Percentiles rank a stretch among this genome's conserved stretches.
These are phyloP conservation scores for Neolamprologus kungweensis DNA, from an alignment of 2,113 vertebrate species.

Conservation along the genomic window DNA sequence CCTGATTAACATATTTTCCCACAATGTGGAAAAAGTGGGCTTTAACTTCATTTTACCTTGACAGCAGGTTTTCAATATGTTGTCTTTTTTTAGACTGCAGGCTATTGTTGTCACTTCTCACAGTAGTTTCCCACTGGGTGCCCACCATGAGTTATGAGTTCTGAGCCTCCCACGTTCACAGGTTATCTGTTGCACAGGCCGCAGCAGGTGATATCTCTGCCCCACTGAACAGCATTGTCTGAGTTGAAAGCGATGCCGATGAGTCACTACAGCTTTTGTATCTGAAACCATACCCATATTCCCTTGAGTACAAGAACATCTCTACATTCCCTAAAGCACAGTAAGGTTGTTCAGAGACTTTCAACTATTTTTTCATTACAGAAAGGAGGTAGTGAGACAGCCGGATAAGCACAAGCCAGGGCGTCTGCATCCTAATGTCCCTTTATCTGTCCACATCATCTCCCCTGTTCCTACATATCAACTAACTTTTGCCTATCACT, in stretches of 20 bases:
- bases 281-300: conserved; percentile 37
- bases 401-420: conserved; percentile 51
- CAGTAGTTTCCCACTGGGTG: background rate
- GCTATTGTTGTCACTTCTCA: background rate
- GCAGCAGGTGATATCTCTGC: conserved; percentile 51
- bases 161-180: conserved; percentile 43
- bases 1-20: background rate
- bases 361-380: conserved; percentile 64
- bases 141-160: conserved; percentile 15
- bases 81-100: background rate
- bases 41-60: background rate
- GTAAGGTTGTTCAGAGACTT: conserved; percentile 45
- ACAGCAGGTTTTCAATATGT: background rate
- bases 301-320: conserved; percentile 36
- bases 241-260: conserved; percentile 45
- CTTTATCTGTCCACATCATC: conserved; percentile 51
- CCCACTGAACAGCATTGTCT: conserved; percentile 52
- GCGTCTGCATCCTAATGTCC: conserved; percentile 50
- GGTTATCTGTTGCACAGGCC: conserved; percentile 51
- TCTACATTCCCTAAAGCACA: conserved; percentile 38
- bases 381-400: conserved; percentile 53
- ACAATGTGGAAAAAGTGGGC: background rate
- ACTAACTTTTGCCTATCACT: conserved; percentile 37
- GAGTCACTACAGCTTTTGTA: conserved; percentile 55
- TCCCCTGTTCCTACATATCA: conserved; percentile 9